Conservation (phyloP, 2,113 vertebrate genomes). For the Cebidichthys violaceus region DNA sequence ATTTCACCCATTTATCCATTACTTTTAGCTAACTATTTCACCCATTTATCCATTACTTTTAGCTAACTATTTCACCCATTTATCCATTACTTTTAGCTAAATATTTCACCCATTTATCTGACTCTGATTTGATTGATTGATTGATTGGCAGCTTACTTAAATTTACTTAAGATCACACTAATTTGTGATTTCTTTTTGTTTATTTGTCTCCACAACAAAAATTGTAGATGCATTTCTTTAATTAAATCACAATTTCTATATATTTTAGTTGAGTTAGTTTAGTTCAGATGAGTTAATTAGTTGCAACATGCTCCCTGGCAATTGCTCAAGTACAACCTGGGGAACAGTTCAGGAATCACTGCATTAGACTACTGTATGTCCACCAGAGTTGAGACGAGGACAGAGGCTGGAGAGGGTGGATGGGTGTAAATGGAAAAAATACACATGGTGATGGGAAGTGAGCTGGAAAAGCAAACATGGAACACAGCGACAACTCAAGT, state of each 20-base stretch:
- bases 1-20: not conserved
- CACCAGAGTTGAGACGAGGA: conserved; percentile 10
- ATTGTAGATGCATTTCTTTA: not conserved
- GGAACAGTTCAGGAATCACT: conserved; percentile 27
- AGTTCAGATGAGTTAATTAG: not conserved
- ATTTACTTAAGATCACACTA: not conserved
- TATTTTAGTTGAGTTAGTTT: not conserved
- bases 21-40: not conserved
- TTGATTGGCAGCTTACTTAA: not conserved
- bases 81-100: no score
- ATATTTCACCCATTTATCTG: no score
- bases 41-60: not conserved
- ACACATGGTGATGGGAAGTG: conserved; percentile 10
- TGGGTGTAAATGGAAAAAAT: conserved; percentile 6
- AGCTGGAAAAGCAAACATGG: conserved; percentile 24
- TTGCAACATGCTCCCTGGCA: not conserved
- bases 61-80: not conserved
- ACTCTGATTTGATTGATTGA: not conserved
- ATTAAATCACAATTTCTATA: not conserved
- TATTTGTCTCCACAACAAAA: not conserved
- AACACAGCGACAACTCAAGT: not conserved
- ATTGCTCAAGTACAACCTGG: no score
- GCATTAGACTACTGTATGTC: conserved; percentile 4
- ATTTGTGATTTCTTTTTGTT: not conserved
- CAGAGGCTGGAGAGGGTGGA: not conserved